Percentiles rank a stretch among this genome's conserved stretches.
Evolutionary conservation across 2,797 vertebrate genomes (phyloP).

Genomic region (Tolypeutes matacus): DNA sequence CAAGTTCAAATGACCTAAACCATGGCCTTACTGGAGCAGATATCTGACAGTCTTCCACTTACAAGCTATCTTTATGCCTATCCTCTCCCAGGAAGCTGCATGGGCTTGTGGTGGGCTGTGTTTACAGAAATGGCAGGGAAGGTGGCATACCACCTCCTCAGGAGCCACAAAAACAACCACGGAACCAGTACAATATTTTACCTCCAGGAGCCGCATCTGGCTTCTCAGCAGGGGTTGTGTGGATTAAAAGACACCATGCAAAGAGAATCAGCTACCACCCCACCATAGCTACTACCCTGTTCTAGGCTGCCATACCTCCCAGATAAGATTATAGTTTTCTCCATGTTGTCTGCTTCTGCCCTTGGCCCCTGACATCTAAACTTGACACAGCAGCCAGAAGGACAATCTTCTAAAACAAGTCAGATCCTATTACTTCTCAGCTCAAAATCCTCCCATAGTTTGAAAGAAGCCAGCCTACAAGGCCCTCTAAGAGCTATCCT

Average conservation of each 20-base stretch:
- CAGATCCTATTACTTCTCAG: background rate
- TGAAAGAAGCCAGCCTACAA: background rate
- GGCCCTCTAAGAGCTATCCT: background rate
- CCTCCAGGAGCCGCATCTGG: background rate
- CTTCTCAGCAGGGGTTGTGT: background rate
- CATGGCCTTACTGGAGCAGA: background rate
- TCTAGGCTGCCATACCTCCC: background rate
- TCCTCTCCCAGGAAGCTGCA: background rate
- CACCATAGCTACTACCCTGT: background rate
- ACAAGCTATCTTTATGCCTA: background rate
- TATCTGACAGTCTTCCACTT: background rate
- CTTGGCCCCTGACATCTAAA: background rate
- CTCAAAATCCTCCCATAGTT: background rate
- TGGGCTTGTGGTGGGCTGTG: no score
- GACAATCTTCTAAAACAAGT: slow-evolving; percentile 14
- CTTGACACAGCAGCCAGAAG: background rate
- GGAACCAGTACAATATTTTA: background rate
- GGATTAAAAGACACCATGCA: background rate
- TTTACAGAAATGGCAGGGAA: no score
- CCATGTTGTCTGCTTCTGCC: background rate
- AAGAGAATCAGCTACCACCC: background rate
- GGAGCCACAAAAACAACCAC: background rate
- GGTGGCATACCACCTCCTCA: background rate
- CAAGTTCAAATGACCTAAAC: background rate
- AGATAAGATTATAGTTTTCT: background rate